Evolutionary conservation across 2,113 vertebrate species (phyloP).

Genomic region (Gobio gobio): DNA sequence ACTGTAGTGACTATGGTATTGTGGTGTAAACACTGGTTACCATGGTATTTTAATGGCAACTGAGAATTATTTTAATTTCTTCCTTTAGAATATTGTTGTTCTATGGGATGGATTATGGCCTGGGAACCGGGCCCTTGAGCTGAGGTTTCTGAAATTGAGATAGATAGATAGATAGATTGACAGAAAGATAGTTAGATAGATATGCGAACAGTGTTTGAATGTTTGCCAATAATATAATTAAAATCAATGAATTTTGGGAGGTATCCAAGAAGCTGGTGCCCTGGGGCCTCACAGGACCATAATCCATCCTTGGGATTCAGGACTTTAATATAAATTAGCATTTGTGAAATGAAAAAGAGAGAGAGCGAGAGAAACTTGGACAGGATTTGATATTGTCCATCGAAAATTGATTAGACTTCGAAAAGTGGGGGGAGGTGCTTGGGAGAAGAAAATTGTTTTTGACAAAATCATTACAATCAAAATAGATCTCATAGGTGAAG

Average conservation of each 20-base stretch:
- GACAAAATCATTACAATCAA: neutral
- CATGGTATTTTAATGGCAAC: neutral
- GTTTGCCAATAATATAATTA: neutral
- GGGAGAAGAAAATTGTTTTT: neutral
- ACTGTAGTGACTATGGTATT: neutral
- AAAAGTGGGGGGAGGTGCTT: neutral
- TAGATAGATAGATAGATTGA: too few relatives aligned
- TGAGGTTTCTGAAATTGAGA: neutral
- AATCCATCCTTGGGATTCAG: neutral
- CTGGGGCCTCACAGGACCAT: neutral
- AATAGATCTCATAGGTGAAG: neutral
- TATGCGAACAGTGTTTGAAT: neutral
- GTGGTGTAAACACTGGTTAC: neutral
- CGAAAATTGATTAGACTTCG: neutral
- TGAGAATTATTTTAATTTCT: neutral
- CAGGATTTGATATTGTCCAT: neutral
- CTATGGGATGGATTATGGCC: neutral
- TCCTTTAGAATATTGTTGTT: neutral
- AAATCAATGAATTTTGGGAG: neutral
- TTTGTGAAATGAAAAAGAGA: neutral
- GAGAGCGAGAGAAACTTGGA: neutral
- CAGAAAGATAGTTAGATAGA: neutral
- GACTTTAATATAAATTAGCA: neutral
- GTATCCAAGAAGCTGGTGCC: neutral
- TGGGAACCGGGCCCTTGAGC: neutral